Evolutionary conservation across 2,888 invertebrate genomes (phyloP), one percentile per base, ranked within the genome.

Genomic region (Augochlorella aurata): DNA sequence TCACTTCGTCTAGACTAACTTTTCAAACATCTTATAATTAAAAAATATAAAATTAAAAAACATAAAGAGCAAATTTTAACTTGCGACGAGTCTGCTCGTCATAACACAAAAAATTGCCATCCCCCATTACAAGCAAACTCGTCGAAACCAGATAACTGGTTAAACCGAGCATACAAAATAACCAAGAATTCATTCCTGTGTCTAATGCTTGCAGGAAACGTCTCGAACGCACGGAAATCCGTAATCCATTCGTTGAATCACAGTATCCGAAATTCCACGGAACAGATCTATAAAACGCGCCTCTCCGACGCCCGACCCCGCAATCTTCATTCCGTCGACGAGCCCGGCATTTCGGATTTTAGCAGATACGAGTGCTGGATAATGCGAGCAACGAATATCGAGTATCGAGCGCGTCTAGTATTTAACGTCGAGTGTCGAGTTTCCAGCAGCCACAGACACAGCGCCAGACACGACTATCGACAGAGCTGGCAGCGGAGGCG

Each of bases 391-490:
- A 74, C 84, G 75, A 81, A 82, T 87, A 82, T 82, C 82, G 79
- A 84, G 78, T 82, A 82, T 87, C 84, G 85, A 83, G n/a, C 85
- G 81, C 73, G 81, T 77, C 78, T 84, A 84, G 75, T 84, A 74
- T 84, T 82, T 78, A 79, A 74, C 67, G 67, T 45, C 81, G 76
- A 77, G 82, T 80, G 76, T 83, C 76, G 72, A 81, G 67, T 87
- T 86, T 84, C 86, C 77, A 71, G 24, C 68, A 68, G 61, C 58
- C 81, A 44, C 72, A 52, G 78, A 78, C 75, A 75, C 71, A 83
- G 47, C 29, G 61, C 63, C 72, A 52, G 63, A 29, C 68, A 18
- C 70, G 58, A 67, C 73, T 74, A 63, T 66, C 63, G 38, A 9
- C 58, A 47, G 63, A 38, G 66, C 12, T 49, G 72, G 29, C 12